Conservation (phyloP, 2,888 invertebrate species). For the Mesodorylaimus sp. region DNA sequence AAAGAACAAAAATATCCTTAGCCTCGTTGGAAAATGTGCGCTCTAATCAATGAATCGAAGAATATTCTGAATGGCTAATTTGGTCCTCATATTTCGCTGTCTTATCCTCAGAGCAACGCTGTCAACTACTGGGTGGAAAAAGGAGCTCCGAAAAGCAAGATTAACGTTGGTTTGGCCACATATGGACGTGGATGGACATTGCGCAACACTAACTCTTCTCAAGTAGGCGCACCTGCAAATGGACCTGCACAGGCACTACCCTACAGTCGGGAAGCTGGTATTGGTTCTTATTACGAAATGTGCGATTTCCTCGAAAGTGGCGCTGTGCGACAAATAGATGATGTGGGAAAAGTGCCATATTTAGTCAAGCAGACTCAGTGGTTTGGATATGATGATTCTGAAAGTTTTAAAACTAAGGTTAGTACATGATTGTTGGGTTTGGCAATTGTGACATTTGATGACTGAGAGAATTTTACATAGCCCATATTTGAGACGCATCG, state of each 20-base stretch:
- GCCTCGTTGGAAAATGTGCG: no score
- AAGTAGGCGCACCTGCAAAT: slow-evolving; percentile 13
- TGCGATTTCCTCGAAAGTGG: not conserved
- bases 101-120: slow-evolving; percentile 68
- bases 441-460: no score
- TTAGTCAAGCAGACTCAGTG: slow-evolving; percentile 60
- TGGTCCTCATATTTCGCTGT: no score
- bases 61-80: no score
- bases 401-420: slow-evolving; percentile 64
- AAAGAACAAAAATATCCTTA: no score
- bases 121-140: slow-evolving; percentile 49
- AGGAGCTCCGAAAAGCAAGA: slow-evolving; percentile 24
- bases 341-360: slow-evolving; percentile 53
- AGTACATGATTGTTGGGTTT: no score
- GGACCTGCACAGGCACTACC: slow-evolving; percentile 6
- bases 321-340: slow-evolving; percentile 15
- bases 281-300: slow-evolving; percentile 72
- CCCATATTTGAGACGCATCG: no score
- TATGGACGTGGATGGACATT: slow-evolving; percentile 25
- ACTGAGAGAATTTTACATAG: no score
- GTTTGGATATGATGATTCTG: slow-evolving; percentile 76
- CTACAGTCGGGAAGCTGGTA: slow-evolving; percentile 78
- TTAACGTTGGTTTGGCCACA: slow-evolving; percentile 22
- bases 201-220: slow-evolving; percentile 12
- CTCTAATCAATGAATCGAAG: no score